phyloP scores from a whole-genome alignment of 2,113 vertebrate genomes.

The Bubo bubo region DNA sequence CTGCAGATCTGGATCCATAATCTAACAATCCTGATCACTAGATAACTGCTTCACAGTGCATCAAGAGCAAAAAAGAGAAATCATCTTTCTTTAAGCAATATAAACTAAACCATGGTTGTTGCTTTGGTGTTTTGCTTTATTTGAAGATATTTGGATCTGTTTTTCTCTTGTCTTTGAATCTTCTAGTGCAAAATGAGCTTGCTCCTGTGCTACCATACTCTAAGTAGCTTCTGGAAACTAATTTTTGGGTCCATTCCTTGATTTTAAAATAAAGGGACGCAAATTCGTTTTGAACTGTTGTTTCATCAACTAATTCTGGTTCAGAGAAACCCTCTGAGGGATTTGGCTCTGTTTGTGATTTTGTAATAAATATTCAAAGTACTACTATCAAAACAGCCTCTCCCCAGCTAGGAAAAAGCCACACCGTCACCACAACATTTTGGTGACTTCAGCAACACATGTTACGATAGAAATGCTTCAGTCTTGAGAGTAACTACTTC shows the following conservation, averaged over 20 bases:
- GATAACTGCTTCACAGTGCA: background rate
- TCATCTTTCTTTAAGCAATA: background rate
- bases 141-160: background rate
- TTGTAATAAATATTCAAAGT: conserved; percentile 32
- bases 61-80: background rate
- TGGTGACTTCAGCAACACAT: conserved; percentile 42
- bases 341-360: background rate
- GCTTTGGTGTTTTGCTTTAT: background rate
- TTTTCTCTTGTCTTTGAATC: background rate
- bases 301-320: background rate
- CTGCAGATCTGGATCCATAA: background rate
- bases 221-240: background rate
- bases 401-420: background rate
- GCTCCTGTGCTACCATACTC: background rate
- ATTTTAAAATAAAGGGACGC: background rate
- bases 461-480: conserved; percentile 31
- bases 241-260: background rate
- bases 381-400: background rate
- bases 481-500: conserved; percentile 24
- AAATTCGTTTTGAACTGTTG: background rate
- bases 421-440: background rate
- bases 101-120: background rate
- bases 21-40: background rate
- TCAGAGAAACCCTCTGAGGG: background rate
- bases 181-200: background rate